Conservation (phyloP, 2,888 invertebrate genomes). For the Hipparchia semele region DNA sequence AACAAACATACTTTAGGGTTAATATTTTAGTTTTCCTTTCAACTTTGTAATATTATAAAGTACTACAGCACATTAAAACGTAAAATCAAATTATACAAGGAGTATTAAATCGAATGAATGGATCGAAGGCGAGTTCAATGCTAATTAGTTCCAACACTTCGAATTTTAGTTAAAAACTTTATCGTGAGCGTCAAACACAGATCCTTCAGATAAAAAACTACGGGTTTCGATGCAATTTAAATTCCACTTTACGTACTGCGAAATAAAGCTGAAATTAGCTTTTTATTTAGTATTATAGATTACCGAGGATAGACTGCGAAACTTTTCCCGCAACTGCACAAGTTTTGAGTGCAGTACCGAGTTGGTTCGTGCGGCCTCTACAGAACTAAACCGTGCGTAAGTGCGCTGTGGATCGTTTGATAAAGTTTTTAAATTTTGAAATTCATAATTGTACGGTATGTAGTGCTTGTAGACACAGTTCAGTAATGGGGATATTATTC, state of each 20-base stretch:
- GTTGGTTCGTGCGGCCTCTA: constrained; percentile 40
- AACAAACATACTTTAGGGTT: background rate
- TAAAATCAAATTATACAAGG: background rate
- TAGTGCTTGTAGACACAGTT: background rate
- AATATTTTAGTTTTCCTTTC: background rate
- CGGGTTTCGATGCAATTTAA: constrained; percentile 25
- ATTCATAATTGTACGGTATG: constrained; percentile 19
- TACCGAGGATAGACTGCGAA: constrained; percentile 41
- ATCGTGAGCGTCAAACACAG: constrained; percentile 37
- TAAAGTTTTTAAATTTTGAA: constrained; percentile 41
- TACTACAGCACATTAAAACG: background rate
- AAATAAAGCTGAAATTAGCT: constrained; percentile 37
- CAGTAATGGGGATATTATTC: no score
- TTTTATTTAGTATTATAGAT: constrained; percentile 38
- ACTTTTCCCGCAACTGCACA: constrained; percentile 41
- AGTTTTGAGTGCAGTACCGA: constrained; percentile 45
- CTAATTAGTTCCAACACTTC: constrained; percentile 38
- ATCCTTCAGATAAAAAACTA: constrained; percentile 18
- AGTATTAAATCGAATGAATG: background rate
- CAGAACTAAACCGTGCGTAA: constrained; percentile 47
- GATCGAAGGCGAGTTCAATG: constrained; percentile 20
- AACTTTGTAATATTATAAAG: background rate
- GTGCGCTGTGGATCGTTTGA: constrained; percentile 46
- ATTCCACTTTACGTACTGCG: constrained; percentile 12
- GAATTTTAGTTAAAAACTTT: constrained; percentile 39